These are phyloP conservation scores for Raphicerus campestris DNA, from an alignment of 2,113 vertebrate species.

Conservation along the genomic window DNA sequence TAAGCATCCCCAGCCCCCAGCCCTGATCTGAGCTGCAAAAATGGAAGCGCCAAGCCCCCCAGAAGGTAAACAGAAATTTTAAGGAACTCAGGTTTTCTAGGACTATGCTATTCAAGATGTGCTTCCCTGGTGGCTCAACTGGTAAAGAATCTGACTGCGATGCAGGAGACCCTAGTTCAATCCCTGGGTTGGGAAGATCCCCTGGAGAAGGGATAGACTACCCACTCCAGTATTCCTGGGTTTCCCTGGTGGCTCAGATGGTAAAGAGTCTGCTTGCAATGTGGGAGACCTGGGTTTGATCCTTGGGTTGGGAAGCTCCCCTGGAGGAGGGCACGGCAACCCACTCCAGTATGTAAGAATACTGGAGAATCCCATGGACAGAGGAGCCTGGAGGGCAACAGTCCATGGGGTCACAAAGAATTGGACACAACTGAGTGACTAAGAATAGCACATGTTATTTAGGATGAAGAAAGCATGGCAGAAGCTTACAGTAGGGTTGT, in stretches of 20 bases:
- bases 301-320: background rate
- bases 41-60: accelerated
- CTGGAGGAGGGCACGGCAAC: background rate
- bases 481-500: accelerated
- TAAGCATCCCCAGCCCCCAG: accelerated
- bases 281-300: background rate
- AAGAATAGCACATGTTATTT: background rate
- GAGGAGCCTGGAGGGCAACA: background rate
- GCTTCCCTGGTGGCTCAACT: background rate
- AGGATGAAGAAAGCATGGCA: accelerated
- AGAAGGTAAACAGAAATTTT: accelerated
- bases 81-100: accelerated
- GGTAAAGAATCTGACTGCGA: background rate
- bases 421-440: background rate
- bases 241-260: background rate
- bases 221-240: background rate
- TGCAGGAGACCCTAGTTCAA: background rate
- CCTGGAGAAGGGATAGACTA: background rate
- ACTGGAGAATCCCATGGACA: background rate
- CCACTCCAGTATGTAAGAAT: background rate
- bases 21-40: background rate
- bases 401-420: background rate
- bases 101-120: background rate
- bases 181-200: background rate
- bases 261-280: background rate